These are phyloP conservation scores for Ciconia nigra DNA, from an alignment of 2,797 vertebrate species.

Conservation along the genomic window DNA sequence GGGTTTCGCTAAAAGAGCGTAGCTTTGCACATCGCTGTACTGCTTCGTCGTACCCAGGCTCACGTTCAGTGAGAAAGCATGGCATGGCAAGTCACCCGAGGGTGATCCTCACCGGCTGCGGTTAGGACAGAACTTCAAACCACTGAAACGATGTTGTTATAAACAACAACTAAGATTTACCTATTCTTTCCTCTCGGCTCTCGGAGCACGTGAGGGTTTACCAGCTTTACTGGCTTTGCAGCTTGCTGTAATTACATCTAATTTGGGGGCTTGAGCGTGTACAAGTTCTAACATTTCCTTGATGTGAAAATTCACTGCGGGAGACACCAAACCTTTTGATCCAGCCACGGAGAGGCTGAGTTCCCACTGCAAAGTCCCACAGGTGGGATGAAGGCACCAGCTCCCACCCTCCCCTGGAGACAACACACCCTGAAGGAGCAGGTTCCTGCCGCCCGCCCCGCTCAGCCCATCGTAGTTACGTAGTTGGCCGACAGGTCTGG, in stretches of 20 bases:
- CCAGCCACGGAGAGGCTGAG: not conserved
- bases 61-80: accelerated
- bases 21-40: accelerated
- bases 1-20: accelerated
- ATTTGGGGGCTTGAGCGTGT: not conserved
- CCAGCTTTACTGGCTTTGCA: constrained; percentile 15
- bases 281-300: not conserved
- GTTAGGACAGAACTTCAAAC: not conserved
- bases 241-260: not conserved
- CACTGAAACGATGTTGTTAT: accelerated
- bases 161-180: not conserved
- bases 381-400: accelerated
- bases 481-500: constrained; percentile 88
- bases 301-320: accelerated
- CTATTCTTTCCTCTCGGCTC: not conserved
- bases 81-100: accelerated
- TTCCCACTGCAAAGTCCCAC: accelerated
- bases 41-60: not conserved
- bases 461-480: constrained; percentile 55
- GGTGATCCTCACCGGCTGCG: accelerated
- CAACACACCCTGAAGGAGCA: accelerated
- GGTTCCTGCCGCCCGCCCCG: accelerated
- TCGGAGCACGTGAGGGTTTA: not conserved
- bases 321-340: not conserved
- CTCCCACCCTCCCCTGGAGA: not conserved